Conservation (phyloP, 2,797 vertebrate species). For the Bryconaethiops microstoma region DNA sequence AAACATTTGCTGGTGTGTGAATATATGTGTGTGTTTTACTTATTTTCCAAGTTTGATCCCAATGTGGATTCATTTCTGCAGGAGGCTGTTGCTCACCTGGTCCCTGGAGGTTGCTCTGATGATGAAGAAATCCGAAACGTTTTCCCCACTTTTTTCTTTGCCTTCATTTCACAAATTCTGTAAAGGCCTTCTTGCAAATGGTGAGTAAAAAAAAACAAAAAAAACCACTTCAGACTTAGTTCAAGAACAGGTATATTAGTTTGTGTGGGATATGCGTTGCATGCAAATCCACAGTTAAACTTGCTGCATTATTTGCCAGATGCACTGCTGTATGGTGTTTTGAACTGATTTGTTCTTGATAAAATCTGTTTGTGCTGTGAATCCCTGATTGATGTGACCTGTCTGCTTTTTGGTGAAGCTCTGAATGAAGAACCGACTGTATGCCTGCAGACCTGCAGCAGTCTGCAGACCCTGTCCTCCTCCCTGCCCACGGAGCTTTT, state of each 20-base stretch:
- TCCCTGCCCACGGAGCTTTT: constrained; percentile 89
- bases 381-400: too few relatives aligned
- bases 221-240: background rate
- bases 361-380: too few relatives aligned
- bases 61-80: constrained; percentile 60
- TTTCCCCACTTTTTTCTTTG: constrained; percentile 90
- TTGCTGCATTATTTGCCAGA: too few relatives aligned
- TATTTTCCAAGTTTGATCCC: background rate
- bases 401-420: constrained; percentile 76
- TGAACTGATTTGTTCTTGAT: too few relatives aligned
- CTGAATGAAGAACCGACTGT: constrained; percentile 90
- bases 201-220: constrained; percentile 72
- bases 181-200: constrained; percentile 92
- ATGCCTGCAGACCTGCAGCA: constrained; percentile 92
- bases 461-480: constrained; percentile 88
- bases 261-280: background rate
- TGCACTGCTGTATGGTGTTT: background rate
- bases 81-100: constrained; percentile 94
- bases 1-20: background rate
- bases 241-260: background rate
- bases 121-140: constrained; percentile 97
- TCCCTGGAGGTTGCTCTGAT: constrained; percentile 91
- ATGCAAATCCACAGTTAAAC: too few relatives aligned
- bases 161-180: constrained; percentile 95
- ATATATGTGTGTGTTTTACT: background rate